Evolutionary conservation across 2,797 vertebrate species (phyloP), one percentile per base, ranked within the genome.

Genomic region (Eurystomus glaucurus): DNA sequence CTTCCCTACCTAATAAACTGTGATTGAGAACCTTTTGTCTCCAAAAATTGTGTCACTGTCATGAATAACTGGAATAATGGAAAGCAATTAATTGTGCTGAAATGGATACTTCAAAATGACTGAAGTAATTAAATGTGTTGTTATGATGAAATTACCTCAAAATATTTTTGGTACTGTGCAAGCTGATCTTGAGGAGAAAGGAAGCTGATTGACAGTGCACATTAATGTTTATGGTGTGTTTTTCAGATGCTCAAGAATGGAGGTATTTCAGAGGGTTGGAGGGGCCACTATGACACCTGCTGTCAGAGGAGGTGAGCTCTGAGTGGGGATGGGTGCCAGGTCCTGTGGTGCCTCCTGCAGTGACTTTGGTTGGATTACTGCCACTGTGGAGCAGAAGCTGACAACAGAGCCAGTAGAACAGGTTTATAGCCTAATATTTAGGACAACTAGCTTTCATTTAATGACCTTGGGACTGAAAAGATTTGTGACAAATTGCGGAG

Each of bases 41-140:
- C 65, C 29, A 62, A 92, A 77, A 83, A 39, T 22, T 22, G 2
- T 74, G 62, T 57, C 86, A 80, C 25, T 21, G 60, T 50, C 76
- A 48, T 22, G 6, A 95, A 58, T 87, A 92, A 88, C 35, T 72
- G 26, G 22, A 90, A 70, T 57, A 89, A 89, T 3, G 20, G 45
- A 79, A 46, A 94, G 29, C 81, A 52, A 93, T 93, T 93, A 90
- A 77, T 88, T 71, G 46, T n/a, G 64, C 77, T 85, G 41, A 96
- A 91, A 87, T 23, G 3, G 10, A 93, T 54, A 52, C 26, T 60
- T 51, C 9, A 31, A 88, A 76, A 86, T 29, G 43, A 21, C 68
- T 60, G 68, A 74, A 89, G 45, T 78, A 94, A 96, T 95, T 74
- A 75, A 95, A 87, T 0, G 0, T 57, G 64, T 50, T 71, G 78